Evolutionary conservation across 2,888 invertebrate genomes (phyloP), one percentile per base, ranked within the genome.

Genomic region (Isoperla grammatica): DNA sequence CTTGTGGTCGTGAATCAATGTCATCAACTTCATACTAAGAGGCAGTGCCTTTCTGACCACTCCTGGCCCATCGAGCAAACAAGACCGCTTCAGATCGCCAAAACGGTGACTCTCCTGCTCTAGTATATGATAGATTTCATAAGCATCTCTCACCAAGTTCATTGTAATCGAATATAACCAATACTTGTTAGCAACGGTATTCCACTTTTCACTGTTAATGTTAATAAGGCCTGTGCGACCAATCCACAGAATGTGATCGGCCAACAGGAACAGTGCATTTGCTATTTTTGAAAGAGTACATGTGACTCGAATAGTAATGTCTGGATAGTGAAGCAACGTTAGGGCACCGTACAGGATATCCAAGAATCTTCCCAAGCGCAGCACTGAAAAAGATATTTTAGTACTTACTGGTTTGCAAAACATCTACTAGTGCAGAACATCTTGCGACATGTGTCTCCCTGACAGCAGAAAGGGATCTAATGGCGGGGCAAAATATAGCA

Each of bases 211-310:
- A 0, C 86, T 79, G 70, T 93, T 82, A 1, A 89, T 80, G 65
- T 72, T 68, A 12, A 73, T 66, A 17, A 73, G 68, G 5, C 90
- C 90, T 42, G 86, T 84, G 67, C 86, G 81, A 2, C 88, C 86
- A 2, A 93, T 75, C 90, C 94, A 95, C 35, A 94, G 81, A 35
- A 94, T 79, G 70, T 95, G 93, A 72, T 95, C 95, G 12, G 90
- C 84, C 49, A 93, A 76, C 2, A 95, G 78, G 69, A 85, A 95
- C 22, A 92, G 71, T 0, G 90, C 83, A 71, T 87, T 86, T 22
- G 88, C 82, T 56, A 95, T 78, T 76, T 89, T 90, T 63, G 91
- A 87, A 55, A 91, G 70, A 0, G 90, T 89, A 37, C 91, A 73
- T 23, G 88, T 86, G 9, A 86, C 72, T 65, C 88, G 81, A 17